These are phyloP conservation scores for Sarcophaga rosellei DNA, from an alignment of 2,888 invertebrate species.

Conservation along the genomic window DNA sequence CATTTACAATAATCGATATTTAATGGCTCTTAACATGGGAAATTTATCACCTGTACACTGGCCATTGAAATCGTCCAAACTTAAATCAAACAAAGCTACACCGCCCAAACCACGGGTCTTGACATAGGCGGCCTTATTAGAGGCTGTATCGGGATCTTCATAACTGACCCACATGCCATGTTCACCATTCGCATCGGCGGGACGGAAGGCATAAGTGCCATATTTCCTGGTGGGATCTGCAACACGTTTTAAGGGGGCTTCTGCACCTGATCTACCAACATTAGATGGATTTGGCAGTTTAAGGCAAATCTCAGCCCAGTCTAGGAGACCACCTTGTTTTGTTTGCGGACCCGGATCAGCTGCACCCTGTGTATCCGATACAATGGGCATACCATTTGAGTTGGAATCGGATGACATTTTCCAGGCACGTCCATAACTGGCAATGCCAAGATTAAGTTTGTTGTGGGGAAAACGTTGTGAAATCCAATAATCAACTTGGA, in stretches of 20 bases:
- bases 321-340: conserved; percentile 86
- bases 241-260: conserved; percentile 86
- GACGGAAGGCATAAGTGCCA: conserved; percentile 89
- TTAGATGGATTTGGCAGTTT: conserved; percentile 86
- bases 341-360: conserved; percentile 88
- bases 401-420: conserved; percentile 88
- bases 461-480: conserved; percentile 83
- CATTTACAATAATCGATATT: conserved; percentile 81
- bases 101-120: conserved; percentile 90
- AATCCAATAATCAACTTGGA: conserved; percentile 85
- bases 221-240: conserved; percentile 91
- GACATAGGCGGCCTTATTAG: conserved; percentile 88
- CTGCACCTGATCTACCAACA: conserved; percentile 83
- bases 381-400: conserved; percentile 88
- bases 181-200: conserved; percentile 85
- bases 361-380: conserved; percentile 85
- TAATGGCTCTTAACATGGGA: conserved; percentile 89
- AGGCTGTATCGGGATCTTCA: conserved; percentile 91
- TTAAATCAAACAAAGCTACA: conserved; percentile 88
- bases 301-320: conserved; percentile 90
- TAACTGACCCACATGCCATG: conserved; percentile 92
- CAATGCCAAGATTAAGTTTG: conserved; percentile 88
- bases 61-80: conserved; percentile 91
- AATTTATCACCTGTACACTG: conserved; percentile 90
- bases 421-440: conserved; percentile 90